These are phyloP conservation scores for Bothrops jararaca DNA, from an alignment of 2,113 vertebrate species.

Conservation along the genomic window DNA sequence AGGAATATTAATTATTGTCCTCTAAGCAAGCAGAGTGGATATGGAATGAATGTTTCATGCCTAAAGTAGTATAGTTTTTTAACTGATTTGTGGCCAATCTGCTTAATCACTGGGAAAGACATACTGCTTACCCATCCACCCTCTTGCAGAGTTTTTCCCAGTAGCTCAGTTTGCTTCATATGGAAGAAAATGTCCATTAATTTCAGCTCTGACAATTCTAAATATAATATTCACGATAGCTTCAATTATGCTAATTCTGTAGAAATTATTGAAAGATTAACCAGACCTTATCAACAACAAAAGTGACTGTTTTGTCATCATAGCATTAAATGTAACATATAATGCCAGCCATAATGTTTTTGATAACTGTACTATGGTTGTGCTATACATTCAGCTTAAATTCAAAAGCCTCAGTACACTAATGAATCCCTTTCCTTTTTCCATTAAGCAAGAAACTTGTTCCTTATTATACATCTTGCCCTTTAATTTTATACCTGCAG, in stretches of 20 bases:
- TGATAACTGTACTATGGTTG: not conserved
- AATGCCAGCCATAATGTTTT: not conserved
- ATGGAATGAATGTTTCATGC: not conserved
- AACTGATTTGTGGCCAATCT: not conserved
- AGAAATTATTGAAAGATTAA: not conserved
- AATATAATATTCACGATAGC: too few species aligned
- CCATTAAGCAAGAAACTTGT: not conserved
- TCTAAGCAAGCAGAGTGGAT: not conserved
- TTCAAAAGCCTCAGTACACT: not conserved
- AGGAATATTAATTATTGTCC: not conserved
- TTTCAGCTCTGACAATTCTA: not conserved
- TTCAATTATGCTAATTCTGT: not conserved
- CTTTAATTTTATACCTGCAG: slow-evolving; percentile 79
- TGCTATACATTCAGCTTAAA: not conserved
- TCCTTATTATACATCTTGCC: not conserved
- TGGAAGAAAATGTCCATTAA: not conserved
- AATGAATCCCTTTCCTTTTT: not conserved
- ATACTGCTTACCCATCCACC: not conserved
- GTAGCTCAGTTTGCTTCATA: not conserved
- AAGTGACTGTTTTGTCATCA: not conserved
- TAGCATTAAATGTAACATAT: not conserved
- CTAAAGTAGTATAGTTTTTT: not conserved
- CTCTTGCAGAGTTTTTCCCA: not conserved
- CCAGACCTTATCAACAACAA: not conserved
- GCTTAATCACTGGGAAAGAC: not conserved